Conservation (phyloP, 2,113 vertebrate species). For the Upupa epops region DNA sequence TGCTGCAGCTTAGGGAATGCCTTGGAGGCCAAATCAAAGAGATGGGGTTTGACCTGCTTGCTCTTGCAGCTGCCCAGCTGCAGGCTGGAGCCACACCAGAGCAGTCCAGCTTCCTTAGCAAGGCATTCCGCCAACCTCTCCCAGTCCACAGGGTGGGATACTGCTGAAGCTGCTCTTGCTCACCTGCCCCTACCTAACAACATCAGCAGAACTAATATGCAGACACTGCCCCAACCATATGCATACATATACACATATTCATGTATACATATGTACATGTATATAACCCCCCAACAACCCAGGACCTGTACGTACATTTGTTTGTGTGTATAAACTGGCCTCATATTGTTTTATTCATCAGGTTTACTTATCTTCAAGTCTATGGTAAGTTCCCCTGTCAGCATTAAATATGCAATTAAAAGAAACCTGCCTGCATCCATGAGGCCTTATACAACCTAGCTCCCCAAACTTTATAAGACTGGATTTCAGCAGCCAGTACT, state of each 20-base stretch:
- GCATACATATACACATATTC: background rate
- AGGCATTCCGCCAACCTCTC: background rate
- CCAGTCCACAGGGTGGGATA: fast-evolving
- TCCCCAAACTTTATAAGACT: background rate
- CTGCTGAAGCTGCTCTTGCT: background rate
- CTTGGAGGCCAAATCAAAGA: background rate
- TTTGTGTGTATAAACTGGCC: background rate
- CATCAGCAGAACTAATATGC: background rate
- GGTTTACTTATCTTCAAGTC: background rate
- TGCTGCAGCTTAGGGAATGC: background rate
- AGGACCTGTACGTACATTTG: background rate
- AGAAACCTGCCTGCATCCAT: background rate
- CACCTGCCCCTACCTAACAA: background rate
- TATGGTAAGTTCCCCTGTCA: background rate
- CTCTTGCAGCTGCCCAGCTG: background rate
- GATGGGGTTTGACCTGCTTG: background rate
- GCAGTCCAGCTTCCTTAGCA: fast-evolving
- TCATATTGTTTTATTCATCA: background rate
- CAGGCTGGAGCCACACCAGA: background rate
- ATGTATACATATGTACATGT: background rate
- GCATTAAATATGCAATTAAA: background rate
- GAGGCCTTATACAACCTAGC: background rate
- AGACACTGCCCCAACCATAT: background rate
- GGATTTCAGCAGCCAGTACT: background rate
- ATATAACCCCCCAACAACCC: background rate